Evolutionary conservation across 2,797 vertebrate genomes (phyloP), one percentile per base, ranked within the genome.

Genomic region (Mormyrops boulengeri): DNA sequence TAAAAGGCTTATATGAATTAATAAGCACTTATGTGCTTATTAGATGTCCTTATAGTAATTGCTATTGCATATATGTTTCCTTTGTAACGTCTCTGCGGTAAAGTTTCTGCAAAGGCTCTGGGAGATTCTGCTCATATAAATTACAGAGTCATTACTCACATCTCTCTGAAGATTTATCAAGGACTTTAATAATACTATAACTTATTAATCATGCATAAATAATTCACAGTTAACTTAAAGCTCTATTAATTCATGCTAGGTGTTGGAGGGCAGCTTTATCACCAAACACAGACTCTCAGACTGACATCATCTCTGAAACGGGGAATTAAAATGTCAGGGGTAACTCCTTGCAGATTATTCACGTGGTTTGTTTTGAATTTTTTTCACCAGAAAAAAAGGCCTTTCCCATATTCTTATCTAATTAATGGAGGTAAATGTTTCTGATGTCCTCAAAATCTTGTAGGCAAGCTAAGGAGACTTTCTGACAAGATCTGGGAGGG

Each of bases 171-270:
- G 92, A 92, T 66, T 91, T 91, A 92, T 93, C 91, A 91, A 92
- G 91, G 91, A 92, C 94, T 93, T 94, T 94, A 92, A 91, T 89
- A 91, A 92, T 90, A 92, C 91, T 91, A 94, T 95, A 89, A 93
- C 92, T 94, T 95, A 95, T 95, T 95, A 95, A 95, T 94, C 92
- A 92, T 91, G 91, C 91, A 93, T 95, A 92, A 94, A 95, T 95
- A 91, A 94, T 94, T 95, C 89, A 94, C 91, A 89, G 82, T 85
- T 91, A 85, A 93, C 93, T 91, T 88, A 82, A 52, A 82, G 44
- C 88, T 60, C 88, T 86, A 82, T 90, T 82, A 90, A 90, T 90
- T 69, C 90, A 73, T 80, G 89, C 77, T 89, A 89, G 73, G 85
- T 88, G 57, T 22, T 87, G 41, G 62, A 55, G 84, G 50, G 30